Evolutionary conservation across 2,888 invertebrate genomes (phyloP).

Genomic region (Ischnura elegans): DNA sequence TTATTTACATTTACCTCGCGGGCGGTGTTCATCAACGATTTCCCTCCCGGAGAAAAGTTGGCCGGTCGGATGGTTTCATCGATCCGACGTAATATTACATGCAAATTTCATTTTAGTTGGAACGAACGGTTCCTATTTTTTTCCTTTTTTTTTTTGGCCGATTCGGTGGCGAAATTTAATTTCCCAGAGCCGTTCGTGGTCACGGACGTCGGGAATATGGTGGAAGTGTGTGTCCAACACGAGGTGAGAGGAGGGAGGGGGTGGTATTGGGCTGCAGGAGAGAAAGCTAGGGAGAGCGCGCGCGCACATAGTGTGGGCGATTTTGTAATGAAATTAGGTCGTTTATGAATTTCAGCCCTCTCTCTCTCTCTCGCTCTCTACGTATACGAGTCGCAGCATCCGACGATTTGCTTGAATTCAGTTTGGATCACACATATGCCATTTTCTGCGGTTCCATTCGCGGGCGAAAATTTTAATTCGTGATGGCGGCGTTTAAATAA

Average conservation of each 20-base stretch:
- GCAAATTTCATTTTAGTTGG: not conserved
- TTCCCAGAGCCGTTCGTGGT: not conserved
- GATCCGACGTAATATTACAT: not conserved
- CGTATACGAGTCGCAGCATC: not conserved
- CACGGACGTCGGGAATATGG: not conserved
- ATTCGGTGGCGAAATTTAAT: constrained; percentile 21
- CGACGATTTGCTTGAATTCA: not conserved
- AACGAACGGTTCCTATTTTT: not conserved
- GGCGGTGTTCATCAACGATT: not conserved
- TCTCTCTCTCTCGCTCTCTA: no score
- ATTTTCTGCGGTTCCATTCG: not conserved
- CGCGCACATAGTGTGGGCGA: not conserved
- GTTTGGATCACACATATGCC: not conserved
- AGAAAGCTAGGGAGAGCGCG: not conserved
- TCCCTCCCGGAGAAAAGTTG: not conserved
- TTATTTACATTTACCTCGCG: not conserved
- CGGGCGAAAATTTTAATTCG: not conserved
- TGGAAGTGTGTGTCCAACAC: no score
- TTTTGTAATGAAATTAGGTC: not conserved
- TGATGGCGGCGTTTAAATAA: not conserved
- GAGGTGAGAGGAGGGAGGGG: no score
- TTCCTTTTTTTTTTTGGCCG: not conserved
- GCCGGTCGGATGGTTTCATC: not conserved
- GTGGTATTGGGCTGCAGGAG: no score
- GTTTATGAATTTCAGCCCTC: not conserved